These are phyloP conservation scores for Scaptomyza graminum DNA, from an alignment of 1,140 invertebrate genomes.

Conservation along the genomic window DNA sequence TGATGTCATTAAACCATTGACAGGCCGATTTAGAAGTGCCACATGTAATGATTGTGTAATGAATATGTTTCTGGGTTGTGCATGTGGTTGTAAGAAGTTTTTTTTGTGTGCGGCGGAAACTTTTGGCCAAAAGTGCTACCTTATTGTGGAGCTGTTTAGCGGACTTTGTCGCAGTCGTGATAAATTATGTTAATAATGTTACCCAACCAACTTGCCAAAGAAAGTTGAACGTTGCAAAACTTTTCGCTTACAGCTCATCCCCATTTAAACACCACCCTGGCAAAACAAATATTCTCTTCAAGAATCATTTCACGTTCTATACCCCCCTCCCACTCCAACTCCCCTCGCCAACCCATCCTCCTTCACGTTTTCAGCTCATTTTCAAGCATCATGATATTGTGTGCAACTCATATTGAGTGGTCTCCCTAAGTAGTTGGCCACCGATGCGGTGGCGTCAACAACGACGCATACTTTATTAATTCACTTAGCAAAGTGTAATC, in stretches of 20 bases:
- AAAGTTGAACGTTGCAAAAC: slow-evolving; percentile 66
- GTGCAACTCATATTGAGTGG: slow-evolving; percentile 77
- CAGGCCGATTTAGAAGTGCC: slow-evolving; percentile 35
- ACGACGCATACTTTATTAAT: slow-evolving; percentile 75
- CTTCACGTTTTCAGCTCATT: slow-evolving; percentile 45
- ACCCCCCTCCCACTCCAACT: background rate
- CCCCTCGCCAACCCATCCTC: slow-evolving; percentile 15
- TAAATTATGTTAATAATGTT: slow-evolving; percentile 81
- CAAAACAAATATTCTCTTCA: slow-evolving; percentile 46
- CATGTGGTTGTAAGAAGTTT: slow-evolving; percentile 37
- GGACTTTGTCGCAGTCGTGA: slow-evolving; percentile 71
- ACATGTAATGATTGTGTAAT: slow-evolving; percentile 70
- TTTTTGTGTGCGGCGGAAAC: slow-evolving; percentile 6
- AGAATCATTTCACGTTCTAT: slow-evolving; percentile 67
- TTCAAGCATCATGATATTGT: slow-evolving; percentile 77
- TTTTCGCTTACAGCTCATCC: slow-evolving; percentile 60
- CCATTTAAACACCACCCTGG: background rate
- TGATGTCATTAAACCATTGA: slow-evolving; percentile 58
- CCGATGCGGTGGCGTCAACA: slow-evolving; percentile 9
- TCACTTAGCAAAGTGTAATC: slow-evolving; percentile 83
- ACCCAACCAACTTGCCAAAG: slow-evolving; percentile 50
- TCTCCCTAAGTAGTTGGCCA: slow-evolving; percentile 67
- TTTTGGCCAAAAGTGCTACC: slow-evolving; percentile 70
- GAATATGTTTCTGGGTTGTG: slow-evolving; percentile 61
- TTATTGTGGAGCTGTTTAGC: slow-evolving; percentile 62